phyloP scores from a whole-genome alignment of 2,797 vertebrate species.

The Heteromormyrus szaboi region DNA sequence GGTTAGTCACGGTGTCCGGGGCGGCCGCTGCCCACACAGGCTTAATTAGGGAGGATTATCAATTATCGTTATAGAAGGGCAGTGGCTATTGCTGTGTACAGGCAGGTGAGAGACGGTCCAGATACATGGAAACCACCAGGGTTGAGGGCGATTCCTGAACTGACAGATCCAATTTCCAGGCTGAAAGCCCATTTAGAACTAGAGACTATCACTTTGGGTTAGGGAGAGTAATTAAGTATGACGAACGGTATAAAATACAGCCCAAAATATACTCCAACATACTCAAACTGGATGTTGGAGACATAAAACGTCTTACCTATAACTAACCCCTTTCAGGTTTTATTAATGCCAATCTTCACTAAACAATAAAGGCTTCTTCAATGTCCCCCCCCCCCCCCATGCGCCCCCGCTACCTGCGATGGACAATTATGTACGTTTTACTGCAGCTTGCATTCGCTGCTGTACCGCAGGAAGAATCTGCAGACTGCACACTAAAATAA shows the following conservation, averaged over 20 bases:
- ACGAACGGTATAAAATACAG: neutral
- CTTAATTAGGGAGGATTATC: neutral
- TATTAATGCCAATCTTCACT: neutral
- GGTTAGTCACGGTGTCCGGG: neutral
- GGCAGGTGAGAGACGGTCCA: neutral
- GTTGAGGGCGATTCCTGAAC: neutral
- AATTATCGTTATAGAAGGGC: neutral
- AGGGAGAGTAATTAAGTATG: neutral
- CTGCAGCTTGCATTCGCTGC: neutral
- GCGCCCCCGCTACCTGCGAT: neutral
- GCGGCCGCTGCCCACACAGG: neutral
- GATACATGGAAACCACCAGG: neutral
- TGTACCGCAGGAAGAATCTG: neutral
- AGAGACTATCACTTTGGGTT: neutral
- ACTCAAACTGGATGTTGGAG: neutral
- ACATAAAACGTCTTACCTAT: neutral
- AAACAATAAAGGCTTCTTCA: neutral
- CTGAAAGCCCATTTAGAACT: neutral
- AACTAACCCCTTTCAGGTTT: neutral
- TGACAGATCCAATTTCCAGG: conserved; percentile 5
- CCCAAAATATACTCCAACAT: neutral
- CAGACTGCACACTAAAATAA: neutral
- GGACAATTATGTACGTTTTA: neutral
- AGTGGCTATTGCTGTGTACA: neutral
- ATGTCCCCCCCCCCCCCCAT: neutral